Percentiles rank a stretch among this genome's conserved stretches.
Evolutionary conservation across 2,797 vertebrate species (phyloP).

Genomic region (Epinephelus coioides): DNA sequence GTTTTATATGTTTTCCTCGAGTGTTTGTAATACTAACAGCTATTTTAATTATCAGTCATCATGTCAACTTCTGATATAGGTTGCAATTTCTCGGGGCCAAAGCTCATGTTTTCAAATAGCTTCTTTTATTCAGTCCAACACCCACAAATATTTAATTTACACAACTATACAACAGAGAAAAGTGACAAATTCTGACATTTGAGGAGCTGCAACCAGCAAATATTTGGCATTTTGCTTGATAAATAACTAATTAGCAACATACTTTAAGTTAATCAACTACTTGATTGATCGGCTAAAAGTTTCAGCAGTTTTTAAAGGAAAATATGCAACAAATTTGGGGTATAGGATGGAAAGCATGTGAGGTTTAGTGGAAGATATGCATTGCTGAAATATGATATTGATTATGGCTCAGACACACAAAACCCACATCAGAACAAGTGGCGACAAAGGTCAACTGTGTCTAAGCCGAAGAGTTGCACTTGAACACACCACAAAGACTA

Average conservation of each 20-base stretch:
- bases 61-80: neutral
- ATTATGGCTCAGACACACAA: no score
- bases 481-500: no score
- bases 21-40: neutral
- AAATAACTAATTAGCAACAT: neutral
- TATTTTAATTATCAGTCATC: neutral
- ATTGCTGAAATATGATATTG: neutral
- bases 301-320: neutral
- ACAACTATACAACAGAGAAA: neutral
- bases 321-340: neutral
- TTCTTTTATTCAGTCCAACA: neutral
- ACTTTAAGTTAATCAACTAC: neutral
- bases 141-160: neutral
- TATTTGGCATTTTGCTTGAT: neutral
- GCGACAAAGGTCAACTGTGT: no score
- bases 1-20: constrained; percentile 1
- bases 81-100: neutral
- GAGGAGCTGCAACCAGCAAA: neutral
- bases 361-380: neutral
- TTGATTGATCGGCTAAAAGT: neutral
- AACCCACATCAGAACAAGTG: no score
- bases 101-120: neutral
- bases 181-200: neutral
- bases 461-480: no score
- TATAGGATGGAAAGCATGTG: neutral